Conservation (phyloP, 2,888 invertebrate species). For the Julus scandinavius region DNA sequence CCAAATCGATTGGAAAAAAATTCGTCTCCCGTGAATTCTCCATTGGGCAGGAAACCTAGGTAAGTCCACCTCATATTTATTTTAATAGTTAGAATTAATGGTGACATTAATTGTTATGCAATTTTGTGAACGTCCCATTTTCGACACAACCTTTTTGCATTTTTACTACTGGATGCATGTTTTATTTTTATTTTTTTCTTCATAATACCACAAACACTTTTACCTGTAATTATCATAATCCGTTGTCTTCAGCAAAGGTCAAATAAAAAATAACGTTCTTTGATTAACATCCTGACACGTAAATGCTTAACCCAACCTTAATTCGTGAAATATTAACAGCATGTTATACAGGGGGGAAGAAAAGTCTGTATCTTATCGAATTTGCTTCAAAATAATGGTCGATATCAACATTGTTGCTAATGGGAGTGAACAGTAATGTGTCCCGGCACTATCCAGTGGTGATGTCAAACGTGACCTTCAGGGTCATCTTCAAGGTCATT, state of each 20-base stretch:
- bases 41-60: slow-evolving; percentile 53
- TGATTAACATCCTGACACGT: too few species aligned
- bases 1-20: slow-evolving; percentile 50
- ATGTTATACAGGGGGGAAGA: too few species aligned
- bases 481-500: too few species aligned
- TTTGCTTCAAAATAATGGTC: too few species aligned
- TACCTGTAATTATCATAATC: slow-evolving; percentile 35
- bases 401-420: too few species aligned
- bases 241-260: background rate
- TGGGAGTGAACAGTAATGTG: too few species aligned
- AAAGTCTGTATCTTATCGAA: too few species aligned
- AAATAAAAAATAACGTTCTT: background rate
- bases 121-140: slow-evolving; percentile 50
- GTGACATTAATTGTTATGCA: slow-evolving; percentile 4
- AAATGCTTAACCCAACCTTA: too few species aligned
- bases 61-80: slow-evolving; percentile 35
- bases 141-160: slow-evolving; percentile 48
- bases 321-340: background rate
- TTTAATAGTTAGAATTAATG: background rate
- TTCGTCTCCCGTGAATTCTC: slow-evolving; percentile 54
- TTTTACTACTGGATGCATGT: slow-evolving; percentile 46
- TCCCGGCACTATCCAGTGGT: too few species aligned
- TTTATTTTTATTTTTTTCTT: slow-evolving; percentile 4
- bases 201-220: slow-evolving; percentile 49
- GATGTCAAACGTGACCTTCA: too few species aligned